These are phyloP conservation scores for Drosophila jambulina DNA, from an alignment of 1,140 invertebrate species.

Conservation along the genomic window DNA sequence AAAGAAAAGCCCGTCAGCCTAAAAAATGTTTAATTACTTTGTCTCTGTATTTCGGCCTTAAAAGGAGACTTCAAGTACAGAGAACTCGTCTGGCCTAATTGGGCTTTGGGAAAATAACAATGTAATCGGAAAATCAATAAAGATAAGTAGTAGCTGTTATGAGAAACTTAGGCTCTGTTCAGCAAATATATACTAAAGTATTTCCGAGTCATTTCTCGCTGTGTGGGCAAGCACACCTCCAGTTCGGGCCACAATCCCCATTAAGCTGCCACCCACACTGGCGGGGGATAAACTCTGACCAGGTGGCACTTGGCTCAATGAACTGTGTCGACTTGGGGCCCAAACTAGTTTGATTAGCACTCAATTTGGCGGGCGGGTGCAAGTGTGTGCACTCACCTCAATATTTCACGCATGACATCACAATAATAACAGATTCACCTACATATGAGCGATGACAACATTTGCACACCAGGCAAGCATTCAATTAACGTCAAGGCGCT, in stretches of 20 bases:
- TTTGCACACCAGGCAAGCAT: constrained; percentile 6
- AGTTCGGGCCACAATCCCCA: neutral
- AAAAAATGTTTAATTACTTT: neutral
- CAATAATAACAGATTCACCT: constrained; percentile 53
- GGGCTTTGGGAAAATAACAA: neutral
- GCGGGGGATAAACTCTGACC: constrained; percentile 28
- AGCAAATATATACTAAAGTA: neutral
- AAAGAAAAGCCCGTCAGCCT: constrained; percentile 1
- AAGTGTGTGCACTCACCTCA: constrained; percentile 70
- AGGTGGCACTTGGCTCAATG: constrained; percentile 65
- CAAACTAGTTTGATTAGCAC: constrained; percentile 65
- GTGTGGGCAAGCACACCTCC: constrained; percentile 7
- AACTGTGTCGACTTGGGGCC: constrained; percentile 67
- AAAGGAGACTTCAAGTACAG: neutral
- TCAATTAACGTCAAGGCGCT: neutral
- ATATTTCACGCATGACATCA: constrained; percentile 70
- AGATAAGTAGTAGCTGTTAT: neutral
- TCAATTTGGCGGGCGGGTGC: constrained; percentile 35
- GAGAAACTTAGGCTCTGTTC: neutral
- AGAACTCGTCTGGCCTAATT: neutral
- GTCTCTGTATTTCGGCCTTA: neutral
- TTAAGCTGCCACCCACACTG: neutral
- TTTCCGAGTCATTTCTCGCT: neutral
- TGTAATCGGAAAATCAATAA: neutral
- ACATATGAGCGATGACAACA: neutral